phyloP scores from a whole-genome alignment of 2,113 vertebrate genomes.

The Numenius arquata region DNA sequence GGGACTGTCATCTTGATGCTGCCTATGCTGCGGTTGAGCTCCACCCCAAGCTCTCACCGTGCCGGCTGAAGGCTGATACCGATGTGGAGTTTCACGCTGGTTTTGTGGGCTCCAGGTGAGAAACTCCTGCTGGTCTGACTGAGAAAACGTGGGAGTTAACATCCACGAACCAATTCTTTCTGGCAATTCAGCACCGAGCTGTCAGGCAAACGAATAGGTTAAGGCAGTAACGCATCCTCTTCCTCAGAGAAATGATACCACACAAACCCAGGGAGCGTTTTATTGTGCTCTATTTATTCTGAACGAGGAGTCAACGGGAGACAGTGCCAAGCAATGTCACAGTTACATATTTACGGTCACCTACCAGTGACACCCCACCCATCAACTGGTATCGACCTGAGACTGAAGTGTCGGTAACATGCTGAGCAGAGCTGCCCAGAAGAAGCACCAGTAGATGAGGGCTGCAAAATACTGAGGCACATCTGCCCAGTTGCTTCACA shows the following conservation, averaged over 20 bases:
- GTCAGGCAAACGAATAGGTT: neutral
- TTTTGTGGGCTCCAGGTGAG: neutral
- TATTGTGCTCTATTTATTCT: neutral
- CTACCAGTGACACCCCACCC: neutral
- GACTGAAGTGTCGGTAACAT: neutral
- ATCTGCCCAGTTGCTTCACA: neutral
- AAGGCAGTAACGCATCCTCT: neutral
- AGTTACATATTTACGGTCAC: neutral
- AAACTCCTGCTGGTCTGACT: neutral
- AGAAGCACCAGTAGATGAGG: neutral
- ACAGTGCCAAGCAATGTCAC: neutral
- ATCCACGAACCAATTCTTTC: neutral
- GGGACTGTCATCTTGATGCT: neutral
- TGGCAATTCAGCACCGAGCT: neutral
- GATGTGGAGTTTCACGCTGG: neutral
- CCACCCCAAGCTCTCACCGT: rapidly evolving
- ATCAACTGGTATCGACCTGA: rapidly evolving
- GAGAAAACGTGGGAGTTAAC: neutral
- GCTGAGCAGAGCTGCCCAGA: neutral
- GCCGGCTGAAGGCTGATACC: neutral
- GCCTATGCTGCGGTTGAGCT: too few species aligned
- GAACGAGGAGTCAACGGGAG: neutral
- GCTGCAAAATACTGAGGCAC: neutral
- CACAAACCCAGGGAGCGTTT: neutral
- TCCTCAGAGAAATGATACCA: neutral